phyloP scores from a whole-genome alignment of 37 sponge, comb jelly and placozoan species.

The Geodia barretti region DNA sequence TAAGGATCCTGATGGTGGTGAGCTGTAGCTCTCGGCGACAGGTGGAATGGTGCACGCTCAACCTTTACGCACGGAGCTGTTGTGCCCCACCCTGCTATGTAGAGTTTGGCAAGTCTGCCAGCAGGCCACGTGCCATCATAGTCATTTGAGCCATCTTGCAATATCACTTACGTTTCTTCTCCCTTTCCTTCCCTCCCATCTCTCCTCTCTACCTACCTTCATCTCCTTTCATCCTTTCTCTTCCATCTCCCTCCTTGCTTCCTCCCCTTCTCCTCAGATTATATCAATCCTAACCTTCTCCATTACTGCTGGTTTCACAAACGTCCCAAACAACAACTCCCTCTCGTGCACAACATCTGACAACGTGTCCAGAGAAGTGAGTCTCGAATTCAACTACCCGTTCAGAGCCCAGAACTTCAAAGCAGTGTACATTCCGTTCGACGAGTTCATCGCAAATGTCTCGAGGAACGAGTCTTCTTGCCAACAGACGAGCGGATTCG shows the following conservation, averaged over 20 bases:
- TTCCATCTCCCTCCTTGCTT: neutral
- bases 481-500: neutral
- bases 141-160: neutral
- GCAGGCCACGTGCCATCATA: neutral
- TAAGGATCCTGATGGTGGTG: conserved; percentile 64
- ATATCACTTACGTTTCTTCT: neutral
- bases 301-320: conserved; percentile 55
- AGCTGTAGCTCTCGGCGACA: neutral
- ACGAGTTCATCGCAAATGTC: neutral
- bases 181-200: neutral
- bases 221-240: conserved; percentile 3
- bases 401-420: neutral
- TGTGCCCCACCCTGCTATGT: neutral
- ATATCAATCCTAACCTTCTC: conserved; percentile 68
- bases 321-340: conserved; percentile 3
- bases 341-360: conserved; percentile 5
- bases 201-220: neutral
- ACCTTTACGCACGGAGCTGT: neutral
- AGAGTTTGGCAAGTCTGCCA: neutral
- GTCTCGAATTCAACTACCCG: conserved; percentile 25
- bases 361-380: neutral
- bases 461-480: neutral
- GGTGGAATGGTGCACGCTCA: neutral
- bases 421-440: neutral
- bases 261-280: conserved; percentile 35